Conservation (phyloP, 2,113 vertebrate species). For the Callipepla squamata region DNA sequence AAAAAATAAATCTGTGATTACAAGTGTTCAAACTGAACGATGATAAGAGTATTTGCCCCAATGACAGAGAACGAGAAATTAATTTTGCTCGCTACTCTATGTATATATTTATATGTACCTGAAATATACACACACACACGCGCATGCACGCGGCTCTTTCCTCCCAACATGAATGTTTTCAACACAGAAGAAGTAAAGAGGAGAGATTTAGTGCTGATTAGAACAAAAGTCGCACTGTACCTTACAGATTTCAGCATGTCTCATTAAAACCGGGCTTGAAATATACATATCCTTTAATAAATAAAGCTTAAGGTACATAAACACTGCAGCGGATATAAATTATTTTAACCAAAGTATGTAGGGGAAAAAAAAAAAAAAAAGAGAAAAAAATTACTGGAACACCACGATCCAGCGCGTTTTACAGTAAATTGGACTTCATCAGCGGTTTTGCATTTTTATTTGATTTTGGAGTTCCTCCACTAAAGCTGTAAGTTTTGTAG, state of each 20-base stretch:
- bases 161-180: constrained; percentile 65
- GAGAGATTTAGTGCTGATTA: constrained; percentile 73
- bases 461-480: constrained; percentile 69
- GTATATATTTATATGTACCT: constrained; percentile 2
- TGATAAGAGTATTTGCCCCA: neutral
- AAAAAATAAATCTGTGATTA: neutral
- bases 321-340: constrained; percentile 72
- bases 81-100: constrained; percentile 29
- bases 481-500: constrained; percentile 67
- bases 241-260: constrained; percentile 71
- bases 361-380: constrained; percentile 49
- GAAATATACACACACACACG: constrained; percentile 29
- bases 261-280: constrained; percentile 73
- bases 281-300: constrained; percentile 73
- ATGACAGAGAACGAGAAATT: neutral
- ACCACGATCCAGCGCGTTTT: constrained; percentile 52
- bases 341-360: constrained; percentile 72
- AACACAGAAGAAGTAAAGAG: constrained; percentile 68
- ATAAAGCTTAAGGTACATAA: constrained; percentile 69
- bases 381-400: constrained; percentile 53
- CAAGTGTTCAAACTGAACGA: neutral
- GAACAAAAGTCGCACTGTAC: constrained; percentile 71
- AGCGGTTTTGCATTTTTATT: constrained; percentile 69
- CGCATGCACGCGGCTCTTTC: neutral
- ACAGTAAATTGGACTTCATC: constrained; percentile 68